Base-by-base conservation (phyloP, 2,888 invertebrate genomes). In the Thymelicus lineola region DNA sequence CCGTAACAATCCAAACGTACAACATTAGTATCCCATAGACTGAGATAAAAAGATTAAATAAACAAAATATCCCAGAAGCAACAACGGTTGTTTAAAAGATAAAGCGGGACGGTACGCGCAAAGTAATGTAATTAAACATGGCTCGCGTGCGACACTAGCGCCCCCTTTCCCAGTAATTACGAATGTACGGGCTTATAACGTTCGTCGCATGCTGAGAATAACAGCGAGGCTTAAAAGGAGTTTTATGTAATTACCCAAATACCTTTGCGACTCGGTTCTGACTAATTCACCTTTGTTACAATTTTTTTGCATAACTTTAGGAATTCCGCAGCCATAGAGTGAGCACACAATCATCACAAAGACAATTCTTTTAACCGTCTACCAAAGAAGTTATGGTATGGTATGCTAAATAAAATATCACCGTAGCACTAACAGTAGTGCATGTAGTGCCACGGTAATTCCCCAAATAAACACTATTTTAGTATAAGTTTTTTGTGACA, bases 71-170 rank as follows among this genome's bases (percentile, higher is more conserved):
- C 58, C 38, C 1, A 58, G 38, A 36, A 38, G 58, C 58, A 5
- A 38, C 35, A 38, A 5, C 6, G 50, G 42, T 45, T 48, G 48
- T 62, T 62, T 35, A 48, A 12, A 50, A 68, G 45, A 68, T 68
- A 61, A 68, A 62, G 45, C 46, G 57, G 17, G 36, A 38, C 46
- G 20, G 60, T 45, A 45, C 42, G 46, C 42, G 61, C 50, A 64
- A 68, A 69, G 69, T 63, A 63, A 69, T 58, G 63, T 69, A 69
- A 69, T 69, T 69, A 69, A 64, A 64, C 58, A n/a, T 35, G 73
- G 73, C 73, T 65, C 59, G 70, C 67, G 55, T 59, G 70, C 60
- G 64, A 65, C 65, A 70, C 64, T 60, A n/a, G 53, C 42, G 64
- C 65, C 70, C 65, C 50, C 57, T 69, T 28, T 42, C 50, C 28